phyloP scores from a whole-genome alignment of 1,140 invertebrate species.

The Leptinotarsa lineolata region DNA sequence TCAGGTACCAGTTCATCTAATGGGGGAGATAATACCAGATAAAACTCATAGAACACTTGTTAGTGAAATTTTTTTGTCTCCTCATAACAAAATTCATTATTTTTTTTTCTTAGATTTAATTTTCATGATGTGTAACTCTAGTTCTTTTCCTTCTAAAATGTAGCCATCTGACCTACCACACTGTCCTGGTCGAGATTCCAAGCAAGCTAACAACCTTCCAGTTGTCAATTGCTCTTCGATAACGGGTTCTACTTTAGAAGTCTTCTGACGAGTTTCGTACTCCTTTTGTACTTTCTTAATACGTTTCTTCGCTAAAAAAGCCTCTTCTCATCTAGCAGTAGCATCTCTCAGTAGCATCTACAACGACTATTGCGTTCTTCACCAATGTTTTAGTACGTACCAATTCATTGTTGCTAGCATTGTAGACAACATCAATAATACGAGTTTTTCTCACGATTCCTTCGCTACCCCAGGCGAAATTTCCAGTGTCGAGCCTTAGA shows the following conservation, averaged over 20 bases:
- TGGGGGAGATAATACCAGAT: too few relatives aligned
- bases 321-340: constrained; percentile 98
- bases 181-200: constrained; percentile 95
- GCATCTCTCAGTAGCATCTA: too few relatives aligned
- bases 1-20: too few relatives aligned
- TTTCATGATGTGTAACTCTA: constrained; percentile 99
- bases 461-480: constrained; percentile 98
- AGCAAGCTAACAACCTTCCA: constrained; percentile 91
- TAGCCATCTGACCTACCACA: constrained; percentile 97
- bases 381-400: constrained; percentile 99
- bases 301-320: constrained; percentile 89
- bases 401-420: constrained; percentile 98
- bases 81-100: too few relatives aligned
- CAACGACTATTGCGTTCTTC: constrained; percentile 96
- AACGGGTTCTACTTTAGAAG: constrained; percentile 88
- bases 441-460: constrained; percentile 93
- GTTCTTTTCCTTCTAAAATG: constrained; percentile 97
- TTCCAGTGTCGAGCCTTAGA: constrained; percentile 92
- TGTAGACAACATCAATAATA: constrained; percentile 99
- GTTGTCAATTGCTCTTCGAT: constrained; percentile 97
- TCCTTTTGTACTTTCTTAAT: constrained; percentile 93
- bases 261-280: constrained; percentile 89
- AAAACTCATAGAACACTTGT: too few relatives aligned
- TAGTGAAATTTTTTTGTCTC: too few relatives aligned
- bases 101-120: constrained; percentile 95